Base-by-base conservation (phyloP, 2,797 vertebrate genomes). In the Danio albolineatus region DNA sequence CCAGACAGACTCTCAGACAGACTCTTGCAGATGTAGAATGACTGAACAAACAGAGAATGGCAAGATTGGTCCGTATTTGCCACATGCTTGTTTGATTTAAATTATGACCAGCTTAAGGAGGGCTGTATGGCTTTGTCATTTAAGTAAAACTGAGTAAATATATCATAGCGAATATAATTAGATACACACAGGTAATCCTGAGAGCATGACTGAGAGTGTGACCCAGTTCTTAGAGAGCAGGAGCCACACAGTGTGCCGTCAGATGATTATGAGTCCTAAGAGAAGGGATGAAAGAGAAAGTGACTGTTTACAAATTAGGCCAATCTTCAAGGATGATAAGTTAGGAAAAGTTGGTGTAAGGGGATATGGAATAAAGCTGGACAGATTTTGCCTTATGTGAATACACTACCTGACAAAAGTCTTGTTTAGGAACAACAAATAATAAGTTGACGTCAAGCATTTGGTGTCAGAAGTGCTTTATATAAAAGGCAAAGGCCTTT, bases 101-200 rank as follows among this genome's bases (percentile, higher is more conserved):
- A 79, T 72, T 73, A 79, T 54, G 49, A 16, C n/a, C 36, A 56
- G 56, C 46, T 79, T 79, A 79, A 64, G 49, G 14, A 64, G 54
- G 80, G 60, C 82, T 81, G 67, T 36, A 65, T 44, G 67, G 71
- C 66, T 70, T 64, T 76, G 46, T 78, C 81, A 74, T 71, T 78
- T 54, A 66, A 19, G 54, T 62, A 71, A 73, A 70, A 70, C 56
- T 49, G 54, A 74, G 21, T 61, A 64, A 78, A 78, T 75, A 70
- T 46, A 59, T 76, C 60, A 41, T 38, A 48, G 67, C 72, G 69
- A 85, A 76, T 61, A 60, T 74, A 83, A 83, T 83, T 83, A 85
- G 82, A 78, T 79, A 82, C 65, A 78, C 76, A 73, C 21, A 53
- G 74, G 78, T 73, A 76, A 80, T 82, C 73, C 61, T 67, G 57